Evolutionary conservation across 2,113 vertebrate species (phyloP), one percentile per base, ranked within the genome.

Genomic region (Regulus satrapa): DNA sequence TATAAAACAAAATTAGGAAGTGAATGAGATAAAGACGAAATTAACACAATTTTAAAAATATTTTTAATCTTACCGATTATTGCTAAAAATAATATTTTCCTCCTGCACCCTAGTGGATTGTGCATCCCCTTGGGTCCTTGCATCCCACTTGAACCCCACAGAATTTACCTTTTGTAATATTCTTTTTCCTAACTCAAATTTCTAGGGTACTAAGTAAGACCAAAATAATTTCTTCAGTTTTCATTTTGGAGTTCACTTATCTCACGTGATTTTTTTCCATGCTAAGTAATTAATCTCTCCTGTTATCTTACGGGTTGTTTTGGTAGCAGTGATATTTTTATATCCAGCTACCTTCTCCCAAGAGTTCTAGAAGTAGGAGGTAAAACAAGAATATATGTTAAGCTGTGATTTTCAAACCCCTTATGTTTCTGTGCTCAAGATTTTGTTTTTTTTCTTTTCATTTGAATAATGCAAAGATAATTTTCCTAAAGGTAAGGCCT

Each of bases 401-500:
- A 82, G 24, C 17, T 67, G 10, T 48, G 32, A 49, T 80, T 93
- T 93, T 86, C 41, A 71, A 48, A 17, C 8, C 14, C 9, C 61
- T 59, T 43, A 8, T 85, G 21, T 51, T 78, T 88, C 68, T 82
- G 25, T 17, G 10, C 45, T 52, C 40, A 80, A 68, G 28, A 68
- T n/a, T 54, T 38, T 36, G 38, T 48, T 90, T 45, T 41, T 41
- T 78, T 56, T 32, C 29, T 63, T 83, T 52, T 58, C n/a, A 61
- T 88, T 89, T 79, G 69, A 87, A 88, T 81, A 36, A 23, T 56
- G 38, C 23, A 78, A 58, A 86, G 32, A 52, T 43, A 51, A 71
- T 69, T 88, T 87, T 76, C 48, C 64, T 78, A 31, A 76, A 90
- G 72, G 68, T 92, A 95, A 84, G 40, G 18, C 46, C 40, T 93